Evolutionary conservation across 1,140 invertebrate genomes (phyloP).

Genomic region (Campodea augens): DNA sequence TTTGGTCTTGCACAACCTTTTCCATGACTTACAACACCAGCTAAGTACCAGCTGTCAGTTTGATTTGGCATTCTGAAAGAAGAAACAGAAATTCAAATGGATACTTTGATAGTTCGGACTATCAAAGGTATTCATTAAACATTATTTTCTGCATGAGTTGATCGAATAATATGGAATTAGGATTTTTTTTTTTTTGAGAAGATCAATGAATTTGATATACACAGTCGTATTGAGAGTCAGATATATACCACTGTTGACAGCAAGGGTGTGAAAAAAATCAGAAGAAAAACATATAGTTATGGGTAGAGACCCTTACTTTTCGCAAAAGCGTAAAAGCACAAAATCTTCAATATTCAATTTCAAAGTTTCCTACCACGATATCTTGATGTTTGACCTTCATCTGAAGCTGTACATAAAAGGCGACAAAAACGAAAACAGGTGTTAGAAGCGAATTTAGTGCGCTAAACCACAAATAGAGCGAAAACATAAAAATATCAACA

Average conservation of each 20-base stretch:
- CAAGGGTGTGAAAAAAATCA: background rate
- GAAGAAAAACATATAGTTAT: no score
- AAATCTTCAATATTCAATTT: no score
- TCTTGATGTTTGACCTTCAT: no score
- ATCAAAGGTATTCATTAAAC: constrained; percentile 4
- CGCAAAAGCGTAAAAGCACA: no score
- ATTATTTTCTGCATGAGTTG: background rate
- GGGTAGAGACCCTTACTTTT: no score
- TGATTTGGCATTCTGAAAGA: constrained; percentile 9
- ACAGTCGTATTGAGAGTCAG: background rate
- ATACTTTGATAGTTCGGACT: no score
- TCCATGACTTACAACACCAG: constrained; percentile 59
- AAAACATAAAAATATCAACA: no score
- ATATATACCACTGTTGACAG: background rate
- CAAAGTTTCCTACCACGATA: no score
- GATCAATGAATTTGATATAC: background rate
- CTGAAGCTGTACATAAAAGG: no score
- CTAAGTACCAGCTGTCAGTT: constrained; percentile 37
- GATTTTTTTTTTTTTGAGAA: background rate
- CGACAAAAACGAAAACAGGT: no score
- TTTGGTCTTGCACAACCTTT: constrained; percentile 53
- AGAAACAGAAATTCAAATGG: background rate
- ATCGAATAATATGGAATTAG: background rate
- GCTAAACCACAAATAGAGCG: no score
- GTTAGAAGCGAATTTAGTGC: no score